Conservation (phyloP, 2,113 vertebrate genomes). For the Gopherus flavomarginatus region DNA sequence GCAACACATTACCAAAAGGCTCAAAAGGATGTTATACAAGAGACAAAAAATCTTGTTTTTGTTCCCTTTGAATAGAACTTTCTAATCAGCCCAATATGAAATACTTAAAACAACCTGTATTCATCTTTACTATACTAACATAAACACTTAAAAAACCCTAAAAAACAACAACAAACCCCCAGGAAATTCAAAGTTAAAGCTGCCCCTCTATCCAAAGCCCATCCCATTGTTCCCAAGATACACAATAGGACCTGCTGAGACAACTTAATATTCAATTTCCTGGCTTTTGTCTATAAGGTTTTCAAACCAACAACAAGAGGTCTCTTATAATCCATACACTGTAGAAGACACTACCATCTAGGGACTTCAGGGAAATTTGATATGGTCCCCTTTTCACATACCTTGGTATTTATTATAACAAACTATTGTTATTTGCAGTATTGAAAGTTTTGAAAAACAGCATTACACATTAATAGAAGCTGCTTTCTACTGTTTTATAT, state of each 20-base stretch:
- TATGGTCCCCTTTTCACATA: background rate
- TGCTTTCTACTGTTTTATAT: slow-evolving; percentile 19
- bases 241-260: background rate
- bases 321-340: background rate
- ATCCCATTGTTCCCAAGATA: background rate
- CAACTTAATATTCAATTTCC: background rate
- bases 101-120: background rate
- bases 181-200: background rate
- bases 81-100: background rate
- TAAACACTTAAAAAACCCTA: background rate
- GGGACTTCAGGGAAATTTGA: background rate
- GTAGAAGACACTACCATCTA: background rate
- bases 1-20: background rate
- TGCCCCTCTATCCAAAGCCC: background rate
- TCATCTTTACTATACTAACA: background rate
- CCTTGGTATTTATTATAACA: background rate
- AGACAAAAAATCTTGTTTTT: background rate
- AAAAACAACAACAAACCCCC: background rate
- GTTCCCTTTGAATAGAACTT: background rate
- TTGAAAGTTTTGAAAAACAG: background rate
- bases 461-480: background rate
- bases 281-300: background rate
- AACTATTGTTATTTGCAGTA: fast-evolving
- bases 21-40: background rate
- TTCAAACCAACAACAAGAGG: background rate